Evolutionary conservation across 2,113 vertebrate species (phyloP), one percentile per base, ranked within the genome.

Genomic region (Stigmatopora nigra): DNA sequence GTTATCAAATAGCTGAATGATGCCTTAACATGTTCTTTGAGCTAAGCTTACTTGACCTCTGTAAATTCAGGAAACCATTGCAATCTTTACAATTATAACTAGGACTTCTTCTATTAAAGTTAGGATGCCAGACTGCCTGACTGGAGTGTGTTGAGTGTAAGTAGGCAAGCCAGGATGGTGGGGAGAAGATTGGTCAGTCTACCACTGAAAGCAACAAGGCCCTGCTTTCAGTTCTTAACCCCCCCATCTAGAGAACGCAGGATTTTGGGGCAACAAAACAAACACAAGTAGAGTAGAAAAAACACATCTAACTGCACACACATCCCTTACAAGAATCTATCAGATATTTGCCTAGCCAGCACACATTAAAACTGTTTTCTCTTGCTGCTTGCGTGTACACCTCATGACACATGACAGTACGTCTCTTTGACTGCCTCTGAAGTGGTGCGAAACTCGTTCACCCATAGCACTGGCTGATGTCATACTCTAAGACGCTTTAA

Each of bases 131-230:
- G 65, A 49, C 68, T 69, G 62, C 57, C 35, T 31, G 68, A 59
- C 35, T 64, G 38, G 67, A 35, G 38, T 46, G 64, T 13, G 31
- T 48, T 72, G 69, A 63, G 31, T 25, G 57, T 49, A 38, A 17
- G 61, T 68, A 64, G 64, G 73, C 75, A 65, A 68, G 67, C 49
- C 66, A 68, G 67, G 67, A 63, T 64, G 64, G 64, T 69, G 61
- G 55, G 72, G 65, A 63, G 60, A 68, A 36, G 69, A 75, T 64
- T 73, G 72, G 77, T 76, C 70, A 81, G 69, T 11, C 70, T 67
- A 38, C 71, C 60, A 19, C 36, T 61, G 61, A 78, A 69, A 69
- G 75, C 72, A 86, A 86, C 81, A 86, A 86, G 81, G 82, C 70
- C 49, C 25, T 73, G 77, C 85, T 86, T 88, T 87, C 79, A 86